Evolutionary conservation across 2,797 vertebrate species (phyloP), one percentile per base, ranked within the genome.

Genomic region (Diplodus puntazzo): DNA sequence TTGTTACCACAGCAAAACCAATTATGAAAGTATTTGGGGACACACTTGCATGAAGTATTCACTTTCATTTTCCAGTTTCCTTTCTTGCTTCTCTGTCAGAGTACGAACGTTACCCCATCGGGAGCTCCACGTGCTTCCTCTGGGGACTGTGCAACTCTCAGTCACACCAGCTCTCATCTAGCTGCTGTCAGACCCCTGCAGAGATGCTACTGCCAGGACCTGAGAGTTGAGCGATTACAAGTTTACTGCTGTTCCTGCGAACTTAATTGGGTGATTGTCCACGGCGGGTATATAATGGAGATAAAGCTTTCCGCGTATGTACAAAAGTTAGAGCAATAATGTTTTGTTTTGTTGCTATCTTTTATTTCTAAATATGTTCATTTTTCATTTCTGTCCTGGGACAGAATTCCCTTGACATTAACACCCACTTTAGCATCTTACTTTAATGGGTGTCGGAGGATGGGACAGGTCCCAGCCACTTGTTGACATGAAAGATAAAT

Each of bases 181-280:
- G 76, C 82, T 78, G 69, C 76, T 87, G 85, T 85, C 85, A 42
- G 71, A 5, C 79, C 86, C 87, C 86, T 81, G 87, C 66, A n/a
- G 83, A 0, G 84, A 82, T 45, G 75, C 59, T 67, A 1, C 4
- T 73, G 73, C 71, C 74, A 63, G 23, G 25, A 79, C 69, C 53
- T 42, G 20, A 63, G 21, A 75, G 69, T 1, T 20, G 27, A 80
- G 76, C 75, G 21, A 81, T 50, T 69, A 76, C 17, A 5, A 55
- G 58, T 52, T 73, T 63, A 68, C 23, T 75, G 77, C 75, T 73
- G 65, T 79, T 84, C 61, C 77, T 50, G 43, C 46, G 21, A 74
- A 84, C 57, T 58, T 65, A 69, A 83, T 77, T 57, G 34, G 64
- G 46, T 53, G 23, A 39, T 75, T 78, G 69, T 63, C 30, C 54